phyloP scores from a whole-genome alignment of 2,888 invertebrate species.

The Philereme transversata region DNA sequence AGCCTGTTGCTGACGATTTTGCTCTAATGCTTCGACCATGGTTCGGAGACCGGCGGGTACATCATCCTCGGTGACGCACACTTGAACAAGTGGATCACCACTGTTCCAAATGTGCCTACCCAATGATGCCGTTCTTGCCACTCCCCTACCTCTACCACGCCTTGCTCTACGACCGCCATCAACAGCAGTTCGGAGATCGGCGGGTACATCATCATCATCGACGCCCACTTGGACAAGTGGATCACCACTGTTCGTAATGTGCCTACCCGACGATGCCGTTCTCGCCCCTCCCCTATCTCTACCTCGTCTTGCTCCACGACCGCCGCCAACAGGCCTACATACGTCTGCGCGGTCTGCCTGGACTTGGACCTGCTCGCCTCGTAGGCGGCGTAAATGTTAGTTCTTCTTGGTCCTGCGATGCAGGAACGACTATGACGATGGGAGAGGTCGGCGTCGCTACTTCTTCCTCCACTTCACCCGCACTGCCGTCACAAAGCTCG shows the following conservation, averaged over 20 bases:
- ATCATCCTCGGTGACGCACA: not conserved
- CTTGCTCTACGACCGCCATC: not conserved
- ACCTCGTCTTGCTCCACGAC: not conserved
- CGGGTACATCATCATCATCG: no score
- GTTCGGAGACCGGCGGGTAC: not conserved
- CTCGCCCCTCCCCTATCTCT: not conserved
- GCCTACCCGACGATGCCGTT: not conserved
- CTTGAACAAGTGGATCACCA: not conserved
- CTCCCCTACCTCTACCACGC: not conserved
- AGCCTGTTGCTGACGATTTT: not conserved
- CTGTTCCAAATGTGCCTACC: constrained; percentile 1
- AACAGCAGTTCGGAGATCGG: not conserved
- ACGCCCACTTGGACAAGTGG: no score
- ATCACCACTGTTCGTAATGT: no score
- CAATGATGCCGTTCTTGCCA: not conserved
- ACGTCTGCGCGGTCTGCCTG: not conserved
- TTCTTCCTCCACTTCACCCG: not conserved
- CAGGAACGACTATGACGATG: not conserved
- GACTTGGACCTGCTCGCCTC: not conserved
- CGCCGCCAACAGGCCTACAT: not conserved
- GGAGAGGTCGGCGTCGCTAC: not conserved
- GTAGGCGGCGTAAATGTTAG: not conserved
- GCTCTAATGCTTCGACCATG: not conserved
- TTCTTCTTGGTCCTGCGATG: not conserved
- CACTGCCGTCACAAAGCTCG: not conserved